phyloP scores from a whole-genome alignment of 2,113 vertebrate species.

The Alouatta palliata region DNA sequence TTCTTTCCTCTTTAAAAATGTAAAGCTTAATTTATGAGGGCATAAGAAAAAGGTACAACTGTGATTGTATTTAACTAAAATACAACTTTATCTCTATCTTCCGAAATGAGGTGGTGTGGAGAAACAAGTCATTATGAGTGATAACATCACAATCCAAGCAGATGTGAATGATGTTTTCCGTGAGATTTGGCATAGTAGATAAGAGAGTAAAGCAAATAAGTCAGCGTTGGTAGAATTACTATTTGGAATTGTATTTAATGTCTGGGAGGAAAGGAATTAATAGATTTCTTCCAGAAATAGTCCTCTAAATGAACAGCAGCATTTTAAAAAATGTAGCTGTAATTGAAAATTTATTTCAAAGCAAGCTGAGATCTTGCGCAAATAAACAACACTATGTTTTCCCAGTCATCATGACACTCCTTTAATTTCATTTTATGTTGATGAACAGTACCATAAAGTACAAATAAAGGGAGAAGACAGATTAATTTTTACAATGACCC shows the following conservation, averaged over 20 bases:
- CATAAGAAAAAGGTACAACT: background rate
- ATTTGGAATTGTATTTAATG: slow-evolving; percentile 13
- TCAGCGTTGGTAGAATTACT: slow-evolving; percentile 13
- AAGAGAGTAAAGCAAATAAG: background rate
- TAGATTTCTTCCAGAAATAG: slow-evolving; percentile 25
- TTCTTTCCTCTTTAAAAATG: background rate
- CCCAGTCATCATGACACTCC: background rate
- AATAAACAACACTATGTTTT: background rate
- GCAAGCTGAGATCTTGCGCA: slow-evolving; percentile 43
- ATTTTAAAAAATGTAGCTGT: background rate
- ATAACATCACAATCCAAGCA: background rate
- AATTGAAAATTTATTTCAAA: slow-evolving; percentile 61
- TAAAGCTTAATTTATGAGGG: background rate
- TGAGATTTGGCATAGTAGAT: background rate
- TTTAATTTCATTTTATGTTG: slow-evolving; percentile 54
- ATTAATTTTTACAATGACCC: slow-evolving; percentile 45
- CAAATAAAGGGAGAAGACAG: slow-evolving; percentile 44
- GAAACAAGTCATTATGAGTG: background rate
- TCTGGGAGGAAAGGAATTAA: slow-evolving; percentile 25
- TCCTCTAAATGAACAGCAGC: slow-evolving; percentile 4
- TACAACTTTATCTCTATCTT: background rate
- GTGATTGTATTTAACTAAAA: background rate
- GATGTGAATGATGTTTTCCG: background rate
- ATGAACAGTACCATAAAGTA: slow-evolving; percentile 47
- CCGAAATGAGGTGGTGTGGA: background rate